phyloP scores from a whole-genome alignment of 2,797 vertebrate genomes.

The Onychomys leucogaster region DNA sequence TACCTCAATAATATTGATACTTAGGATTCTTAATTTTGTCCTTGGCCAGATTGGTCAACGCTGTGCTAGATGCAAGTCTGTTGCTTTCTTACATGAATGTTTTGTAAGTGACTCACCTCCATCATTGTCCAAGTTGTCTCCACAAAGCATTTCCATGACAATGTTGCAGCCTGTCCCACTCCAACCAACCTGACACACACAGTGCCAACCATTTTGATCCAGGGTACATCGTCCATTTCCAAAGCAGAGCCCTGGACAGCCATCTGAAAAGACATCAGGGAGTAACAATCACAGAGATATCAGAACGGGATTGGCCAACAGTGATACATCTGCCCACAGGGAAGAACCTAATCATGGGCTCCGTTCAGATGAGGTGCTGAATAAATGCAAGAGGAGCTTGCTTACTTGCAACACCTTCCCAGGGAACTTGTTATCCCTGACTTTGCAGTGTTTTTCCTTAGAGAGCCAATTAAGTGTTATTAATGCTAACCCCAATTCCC shows the following conservation, averaged over 20 bases:
- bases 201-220: conserved; percentile 98
- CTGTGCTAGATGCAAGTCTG: neutral
- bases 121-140: conserved; percentile 97
- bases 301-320: conserved; percentile 6
- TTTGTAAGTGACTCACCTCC: conserved; percentile 90
- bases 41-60: neutral
- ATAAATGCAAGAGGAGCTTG: conserved; percentile 80
- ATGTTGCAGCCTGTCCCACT: conserved; percentile 96
- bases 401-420: conserved; percentile 73
- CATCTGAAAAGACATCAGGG: conserved; percentile 89
- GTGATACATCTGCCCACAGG: conserved; percentile 44
- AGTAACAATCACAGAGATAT: conserved; percentile 42
- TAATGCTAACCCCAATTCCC: conserved; percentile 65
- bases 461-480: conserved; percentile 77
- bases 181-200: conserved; percentile 98
- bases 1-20: conserved; percentile 24
- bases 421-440: conserved; percentile 78
- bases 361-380: conserved; percentile 80
- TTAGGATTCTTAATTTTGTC: conserved; percentile 33
- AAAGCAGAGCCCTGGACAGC: conserved; percentile 97
- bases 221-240: conserved; percentile 98
- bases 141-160: conserved; percentile 99
- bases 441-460: conserved; percentile 65
- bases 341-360: conserved; percentile 58
- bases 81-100: conserved; percentile 18